phyloP scores from a whole-genome alignment of 2,888 invertebrate species.

The Ophion slaviceki region DNA sequence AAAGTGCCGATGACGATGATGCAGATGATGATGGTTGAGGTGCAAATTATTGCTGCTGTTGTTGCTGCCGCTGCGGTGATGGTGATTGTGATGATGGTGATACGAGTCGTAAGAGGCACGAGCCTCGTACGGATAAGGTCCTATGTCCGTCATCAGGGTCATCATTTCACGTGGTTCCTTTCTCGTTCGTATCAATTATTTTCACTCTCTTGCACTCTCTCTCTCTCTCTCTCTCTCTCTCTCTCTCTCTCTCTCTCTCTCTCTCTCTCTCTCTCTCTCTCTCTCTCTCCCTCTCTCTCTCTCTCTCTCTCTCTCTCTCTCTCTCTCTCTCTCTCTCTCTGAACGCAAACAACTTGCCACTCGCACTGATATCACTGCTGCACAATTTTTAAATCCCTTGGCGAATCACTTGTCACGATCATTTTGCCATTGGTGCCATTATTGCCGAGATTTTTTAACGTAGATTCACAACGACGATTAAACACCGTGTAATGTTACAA shows the following conservation, averaged over 20 bases:
- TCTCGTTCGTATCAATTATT: background rate
- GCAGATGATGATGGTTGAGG: constrained; percentile 62
- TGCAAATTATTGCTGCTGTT: constrained; percentile 24
- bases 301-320: background rate
- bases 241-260: constrained; percentile 1
- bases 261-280: background rate
- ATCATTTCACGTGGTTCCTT: constrained; percentile 76
- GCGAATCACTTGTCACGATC: background rate
- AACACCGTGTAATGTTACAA: no score
- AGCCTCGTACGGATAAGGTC: constrained; percentile 79
- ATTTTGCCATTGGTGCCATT: background rate
- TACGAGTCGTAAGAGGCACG: constrained; percentile 79
- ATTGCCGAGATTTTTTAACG: background rate
- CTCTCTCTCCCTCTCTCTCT: background rate
- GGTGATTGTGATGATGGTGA: constrained; percentile 69
- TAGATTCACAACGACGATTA: background rate
- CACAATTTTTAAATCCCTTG: background rate
- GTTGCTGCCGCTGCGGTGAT: background rate
- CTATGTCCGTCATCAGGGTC: constrained; percentile 82
- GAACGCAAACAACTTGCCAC: background rate
- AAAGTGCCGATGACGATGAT: constrained; percentile 69
- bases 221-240: background rate
- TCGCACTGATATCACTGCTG: background rate
- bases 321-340: background rate
- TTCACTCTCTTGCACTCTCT: background rate